These are phyloP conservation scores for Chaetodon auriga DNA, from an alignment of 2,113 vertebrate genomes.

Conservation along the genomic window DNA sequence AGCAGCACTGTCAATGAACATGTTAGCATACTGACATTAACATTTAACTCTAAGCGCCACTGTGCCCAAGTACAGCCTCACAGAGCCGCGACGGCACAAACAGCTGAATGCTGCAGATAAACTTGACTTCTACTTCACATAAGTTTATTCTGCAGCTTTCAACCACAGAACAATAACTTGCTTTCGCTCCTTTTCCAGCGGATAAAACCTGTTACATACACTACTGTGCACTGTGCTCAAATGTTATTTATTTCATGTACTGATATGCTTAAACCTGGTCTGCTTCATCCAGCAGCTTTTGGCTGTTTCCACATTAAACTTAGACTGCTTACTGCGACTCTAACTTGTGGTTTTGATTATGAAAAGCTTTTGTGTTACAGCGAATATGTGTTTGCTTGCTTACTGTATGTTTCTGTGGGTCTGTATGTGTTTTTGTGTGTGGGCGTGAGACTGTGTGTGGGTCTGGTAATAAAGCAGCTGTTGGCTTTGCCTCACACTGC, in stretches of 20 bases:
- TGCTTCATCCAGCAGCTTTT: background rate
- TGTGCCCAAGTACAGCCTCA: background rate
- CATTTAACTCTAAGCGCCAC: background rate
- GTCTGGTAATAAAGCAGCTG: conserved; percentile 34
- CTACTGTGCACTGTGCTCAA: background rate
- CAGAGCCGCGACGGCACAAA: too few species aligned
- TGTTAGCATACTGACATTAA: background rate
- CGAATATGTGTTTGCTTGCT: background rate
- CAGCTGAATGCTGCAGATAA: background rate
- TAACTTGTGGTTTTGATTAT: background rate
- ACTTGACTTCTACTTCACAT: background rate
- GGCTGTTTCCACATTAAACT: background rate
- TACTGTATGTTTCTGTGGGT: background rate
- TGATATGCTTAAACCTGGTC: background rate
- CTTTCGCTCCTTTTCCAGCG: background rate
- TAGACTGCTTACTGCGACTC: background rate
- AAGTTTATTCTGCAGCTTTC: too few species aligned
- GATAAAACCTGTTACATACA: background rate
- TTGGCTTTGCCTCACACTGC: conserved; percentile 33
- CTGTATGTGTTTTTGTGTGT: conserved; percentile 18
- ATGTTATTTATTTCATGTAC: background rate
- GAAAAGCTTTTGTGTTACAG: conserved; percentile 1
- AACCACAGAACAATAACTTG: background rate
- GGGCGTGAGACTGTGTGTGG: conserved; percentile 28
- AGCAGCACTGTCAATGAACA: background rate